Evolutionary conservation across 2,797 vertebrate species (phyloP).

Genomic region (Poliocrania exsul): DNA sequence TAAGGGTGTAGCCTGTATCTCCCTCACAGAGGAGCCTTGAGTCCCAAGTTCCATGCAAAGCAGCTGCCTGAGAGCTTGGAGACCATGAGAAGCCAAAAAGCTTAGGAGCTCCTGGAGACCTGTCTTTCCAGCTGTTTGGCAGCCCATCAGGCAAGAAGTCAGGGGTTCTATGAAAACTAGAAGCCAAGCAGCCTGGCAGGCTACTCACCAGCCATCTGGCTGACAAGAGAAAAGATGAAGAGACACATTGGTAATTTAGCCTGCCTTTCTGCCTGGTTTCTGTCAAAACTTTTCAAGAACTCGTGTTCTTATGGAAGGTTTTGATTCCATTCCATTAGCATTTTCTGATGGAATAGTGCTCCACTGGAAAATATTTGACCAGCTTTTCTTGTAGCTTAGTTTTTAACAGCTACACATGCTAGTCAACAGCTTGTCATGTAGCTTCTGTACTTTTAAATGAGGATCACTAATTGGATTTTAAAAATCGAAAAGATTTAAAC

Average conservation of each 20-base stretch:
- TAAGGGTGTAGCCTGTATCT: not conserved
- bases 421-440: slow-evolving; percentile 34
- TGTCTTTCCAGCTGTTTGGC: slow-evolving; percentile 65
- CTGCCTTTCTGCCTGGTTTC: slow-evolving; percentile 62
- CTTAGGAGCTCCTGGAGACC: slow-evolving; percentile 26
- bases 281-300: slow-evolving; percentile 66
- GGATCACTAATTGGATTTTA: not conserved
- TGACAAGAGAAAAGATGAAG: slow-evolving; percentile 63
- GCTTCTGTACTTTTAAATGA: slow-evolving; percentile 5
- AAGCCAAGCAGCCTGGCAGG: slow-evolving; percentile 55
- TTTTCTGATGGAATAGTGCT: slow-evolving; percentile 55
- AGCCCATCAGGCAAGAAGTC: slow-evolving; percentile 37
- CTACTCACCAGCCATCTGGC: slow-evolving; percentile 53
- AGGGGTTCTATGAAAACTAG: slow-evolving; percentile 38
- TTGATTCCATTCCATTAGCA: slow-evolving; percentile 51
- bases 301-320: slow-evolving; percentile 28
- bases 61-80: slow-evolving; percentile 15
- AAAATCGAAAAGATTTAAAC: not conserved
- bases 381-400: slow-evolving; percentile 6
- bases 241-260: slow-evolving; percentile 37
- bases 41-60: not conserved
- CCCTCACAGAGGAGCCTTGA: not conserved
- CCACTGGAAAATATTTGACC: slow-evolving; percentile 52
- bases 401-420: slow-evolving; percentile 21
- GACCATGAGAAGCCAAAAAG: slow-evolving; percentile 13